Evolutionary conservation across 2,797 vertebrate genomes (phyloP).

Genomic region (Fistularia tabacaria): DNA sequence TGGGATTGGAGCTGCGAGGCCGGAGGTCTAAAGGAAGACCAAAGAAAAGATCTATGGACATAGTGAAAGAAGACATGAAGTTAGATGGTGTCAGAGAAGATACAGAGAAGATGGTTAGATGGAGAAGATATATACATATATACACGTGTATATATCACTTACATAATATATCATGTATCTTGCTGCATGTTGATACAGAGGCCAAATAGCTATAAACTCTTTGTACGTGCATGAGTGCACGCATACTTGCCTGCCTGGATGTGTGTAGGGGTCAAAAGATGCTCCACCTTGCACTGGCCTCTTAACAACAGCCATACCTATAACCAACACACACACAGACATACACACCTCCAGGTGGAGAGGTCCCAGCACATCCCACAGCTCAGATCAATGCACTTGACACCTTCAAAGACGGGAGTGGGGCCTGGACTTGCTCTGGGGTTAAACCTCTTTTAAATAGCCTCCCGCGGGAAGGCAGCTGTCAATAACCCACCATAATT

Average conservation of each 20-base stretch:
- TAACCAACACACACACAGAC: conserved; percentile 24
- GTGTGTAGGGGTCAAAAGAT: conserved; percentile 53
- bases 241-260: background rate
- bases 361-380: conserved; percentile 81
- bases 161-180: too few relatives aligned
- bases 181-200: too few relatives aligned
- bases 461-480: conserved; percentile 82
- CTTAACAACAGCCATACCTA: conserved; percentile 73
- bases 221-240: too few relatives aligned
- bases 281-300: conserved; percentile 59
- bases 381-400: conserved; percentile 89
- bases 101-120: too few relatives aligned
- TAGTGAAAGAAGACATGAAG: too few relatives aligned
- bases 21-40: too few relatives aligned
- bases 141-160: too few relatives aligned
- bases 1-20: too few relatives aligned
- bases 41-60: too few relatives aligned
- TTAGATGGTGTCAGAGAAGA: too few relatives aligned
- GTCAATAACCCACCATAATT: conserved; percentile 93
- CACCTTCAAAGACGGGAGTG: conserved; percentile 84
- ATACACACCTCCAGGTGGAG: conserved; percentile 78
- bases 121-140: too few relatives aligned
- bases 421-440: conserved; percentile 84
- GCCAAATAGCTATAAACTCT: too few relatives aligned
- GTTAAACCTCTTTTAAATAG: conserved; percentile 94